Conservation (phyloP, 2,797 vertebrate genomes). For the Lophotriccus pileatus region DNA sequence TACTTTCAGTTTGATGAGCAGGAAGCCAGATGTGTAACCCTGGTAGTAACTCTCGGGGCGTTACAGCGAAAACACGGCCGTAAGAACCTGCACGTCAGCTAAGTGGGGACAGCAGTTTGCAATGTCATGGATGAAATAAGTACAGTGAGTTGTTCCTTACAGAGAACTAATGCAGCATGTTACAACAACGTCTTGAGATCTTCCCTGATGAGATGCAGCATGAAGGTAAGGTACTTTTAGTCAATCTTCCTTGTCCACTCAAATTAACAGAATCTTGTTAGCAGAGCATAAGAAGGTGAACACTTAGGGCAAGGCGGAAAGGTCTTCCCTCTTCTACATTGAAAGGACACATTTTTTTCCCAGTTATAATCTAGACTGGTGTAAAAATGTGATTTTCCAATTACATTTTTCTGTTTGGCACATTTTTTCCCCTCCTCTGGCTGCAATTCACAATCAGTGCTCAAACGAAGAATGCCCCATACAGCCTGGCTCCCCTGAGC, state of each 20-base stretch:
- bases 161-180: neutral
- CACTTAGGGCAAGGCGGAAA: neutral
- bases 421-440: neutral
- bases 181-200: neutral
- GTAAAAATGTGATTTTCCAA: neutral
- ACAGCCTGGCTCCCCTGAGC: neutral
- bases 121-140: neutral
- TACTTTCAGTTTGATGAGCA: neutral
- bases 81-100: neutral
- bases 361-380: neutral
- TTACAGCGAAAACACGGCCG: accelerated
- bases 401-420: neutral
- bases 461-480: neutral
- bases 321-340: neutral
- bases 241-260: neutral
- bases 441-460: neutral
- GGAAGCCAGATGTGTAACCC: neutral
- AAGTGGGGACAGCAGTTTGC: neutral
- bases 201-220: neutral
- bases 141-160: neutral
- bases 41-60: neutral
- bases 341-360: neutral
- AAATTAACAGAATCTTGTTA: neutral
- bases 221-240: neutral
- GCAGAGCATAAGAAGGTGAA: neutral